A percentile compares a stretch with the other conserved stretches of the same genome.
Conservation (phyloP, 1,140 invertebrate species). For the Neodiprion pinetum region DNA sequence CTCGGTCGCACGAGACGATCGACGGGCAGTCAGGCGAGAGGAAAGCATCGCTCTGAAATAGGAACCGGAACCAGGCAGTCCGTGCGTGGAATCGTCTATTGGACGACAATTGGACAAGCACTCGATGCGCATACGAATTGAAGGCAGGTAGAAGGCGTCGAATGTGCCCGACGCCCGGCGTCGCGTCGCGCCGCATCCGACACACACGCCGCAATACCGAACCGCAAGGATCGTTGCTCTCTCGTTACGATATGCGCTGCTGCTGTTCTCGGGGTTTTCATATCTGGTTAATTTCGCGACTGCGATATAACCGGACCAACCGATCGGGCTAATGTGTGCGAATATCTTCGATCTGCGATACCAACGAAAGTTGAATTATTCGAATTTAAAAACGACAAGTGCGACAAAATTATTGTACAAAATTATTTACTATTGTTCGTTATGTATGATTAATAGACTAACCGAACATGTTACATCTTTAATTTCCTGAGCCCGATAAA, state of each 20-base stretch:
- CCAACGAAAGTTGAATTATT: too few relatives aligned
- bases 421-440: too few relatives aligned
- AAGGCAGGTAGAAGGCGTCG: not conserved
- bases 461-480: too few relatives aligned
- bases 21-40: not conserved
- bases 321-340: too few relatives aligned
- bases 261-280: not conserved
- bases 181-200: too few relatives aligned
- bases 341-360: too few relatives aligned
- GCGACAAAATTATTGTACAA: too few relatives aligned
- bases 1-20: too few relatives aligned
- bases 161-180: too few relatives aligned
- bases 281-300: not conserved
- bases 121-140: slow-evolving; percentile 45
- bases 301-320: not conserved
- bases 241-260: not conserved
- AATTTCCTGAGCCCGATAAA: too few relatives aligned
- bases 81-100: slow-evolving; percentile 53
- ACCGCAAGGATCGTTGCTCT: slow-evolving; percentile 3
- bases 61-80: slow-evolving; percentile 51
- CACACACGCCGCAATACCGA: not conserved
- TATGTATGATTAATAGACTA: too few relatives aligned
- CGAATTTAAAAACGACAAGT: too few relatives aligned
- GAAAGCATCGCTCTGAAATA: slow-evolving; percentile 36
- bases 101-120: slow-evolving; percentile 35